Percentiles rank a stretch among this genome's conserved stretches.
phyloP scores from a whole-genome alignment of 2,888 invertebrate genomes.

The Orthosia gothica region DNA sequence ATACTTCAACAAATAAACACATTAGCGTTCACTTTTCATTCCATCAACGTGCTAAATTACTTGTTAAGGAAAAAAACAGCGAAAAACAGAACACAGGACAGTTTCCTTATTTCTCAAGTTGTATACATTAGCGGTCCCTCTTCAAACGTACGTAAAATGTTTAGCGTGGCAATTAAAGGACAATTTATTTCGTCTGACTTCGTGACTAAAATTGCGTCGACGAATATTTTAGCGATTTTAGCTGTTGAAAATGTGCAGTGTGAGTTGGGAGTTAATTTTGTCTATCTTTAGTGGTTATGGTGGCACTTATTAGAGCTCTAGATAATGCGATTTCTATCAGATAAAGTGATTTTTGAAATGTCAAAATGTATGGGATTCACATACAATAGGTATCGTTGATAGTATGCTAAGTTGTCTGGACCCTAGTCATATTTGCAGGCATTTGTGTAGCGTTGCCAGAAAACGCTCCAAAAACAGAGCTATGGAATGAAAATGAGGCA shows the following conservation, averaged over 20 bases:
- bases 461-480: neutral
- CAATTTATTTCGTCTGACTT: slow-evolving; percentile 59
- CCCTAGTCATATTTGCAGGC: too few relatives aligned
- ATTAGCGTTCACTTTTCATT: slow-evolving; percentile 27
- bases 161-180: slow-evolving; percentile 65
- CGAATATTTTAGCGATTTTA: neutral
- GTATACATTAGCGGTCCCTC: slow-evolving; percentile 51
- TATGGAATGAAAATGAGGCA: neutral
- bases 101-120: slow-evolving; percentile 51
- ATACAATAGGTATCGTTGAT: too few relatives aligned
- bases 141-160: slow-evolving; percentile 58
- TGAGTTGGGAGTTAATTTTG: neutral
- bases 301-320: too few relatives aligned
- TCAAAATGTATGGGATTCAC: too few relatives aligned
- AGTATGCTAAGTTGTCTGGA: too few relatives aligned
- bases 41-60: slow-evolving; percentile 33
- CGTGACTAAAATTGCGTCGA: slow-evolving; percentile 42
- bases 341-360: too few relatives aligned
- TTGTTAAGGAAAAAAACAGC: slow-evolving; percentile 44
- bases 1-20: slow-evolving; percentile 7
- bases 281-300: neutral
- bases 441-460: too few relatives aligned
- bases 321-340: too few relatives aligned
- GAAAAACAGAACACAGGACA: slow-evolving; percentile 22
- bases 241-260: slow-evolving; percentile 4